These are phyloP conservation scores for Chelonus insularis DNA, from an alignment of 1,140 invertebrate species.

Conservation along the genomic window DNA sequence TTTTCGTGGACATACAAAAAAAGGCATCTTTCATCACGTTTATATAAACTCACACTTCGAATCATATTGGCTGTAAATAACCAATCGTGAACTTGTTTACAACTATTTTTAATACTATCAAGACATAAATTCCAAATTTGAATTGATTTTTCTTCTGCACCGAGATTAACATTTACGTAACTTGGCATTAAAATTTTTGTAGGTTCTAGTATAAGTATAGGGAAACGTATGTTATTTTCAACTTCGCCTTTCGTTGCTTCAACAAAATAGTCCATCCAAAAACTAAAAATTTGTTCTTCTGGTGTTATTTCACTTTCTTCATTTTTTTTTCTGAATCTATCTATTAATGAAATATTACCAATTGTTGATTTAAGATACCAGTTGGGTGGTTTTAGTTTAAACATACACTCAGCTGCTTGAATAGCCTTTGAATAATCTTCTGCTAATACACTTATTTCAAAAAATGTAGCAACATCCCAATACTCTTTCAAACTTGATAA, in stretches of 20 bases:
- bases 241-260: conserved; percentile 84
- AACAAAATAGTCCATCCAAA: conserved; percentile 99
- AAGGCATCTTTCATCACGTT: conserved; percentile 91
- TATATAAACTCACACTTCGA: conserved; percentile 92
- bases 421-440: conserved; percentile 97
- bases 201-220: conserved; percentile 88
- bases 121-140: conserved; percentile 85
- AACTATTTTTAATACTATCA: conserved; percentile 73
- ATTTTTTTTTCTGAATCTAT: conserved; percentile 83
- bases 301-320: conserved; percentile 70
- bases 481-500: conserved; percentile 92
- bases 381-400: conserved; percentile 95
- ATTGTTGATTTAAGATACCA: conserved; percentile 99
- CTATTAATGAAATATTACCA: conserved; percentile 95
- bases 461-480: conserved; percentile 99
- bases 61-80: conserved; percentile 90
- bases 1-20: conserved; percentile 98
- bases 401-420: conserved; percentile 98
- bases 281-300: conserved; percentile 89
- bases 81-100: conserved; percentile 90
- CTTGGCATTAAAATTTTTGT: conserved; percentile 92
- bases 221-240: conserved; percentile 84
- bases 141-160: conserved; percentile 88
- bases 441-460: conserved; percentile 97
- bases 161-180: conserved; percentile 92